Percentiles rank a stretch among this genome's conserved stretches.
Conservation (phyloP, 2,797 vertebrate species). For the Alfaro cultratus region DNA sequence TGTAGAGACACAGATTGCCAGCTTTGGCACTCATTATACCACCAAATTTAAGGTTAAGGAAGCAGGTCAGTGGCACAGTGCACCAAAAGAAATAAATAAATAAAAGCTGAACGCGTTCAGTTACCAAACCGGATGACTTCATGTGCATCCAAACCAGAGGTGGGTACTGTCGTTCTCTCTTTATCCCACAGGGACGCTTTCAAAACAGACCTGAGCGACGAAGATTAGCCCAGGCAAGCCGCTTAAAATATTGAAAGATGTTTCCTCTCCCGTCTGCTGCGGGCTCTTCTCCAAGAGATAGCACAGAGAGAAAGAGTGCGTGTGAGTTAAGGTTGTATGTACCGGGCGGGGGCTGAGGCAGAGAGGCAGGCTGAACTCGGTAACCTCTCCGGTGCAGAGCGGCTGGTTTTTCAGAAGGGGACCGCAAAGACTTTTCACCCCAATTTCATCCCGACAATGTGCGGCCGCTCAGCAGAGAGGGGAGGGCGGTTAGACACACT, state of each 20-base stretch:
- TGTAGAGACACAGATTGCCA: slow-evolving; percentile 16
- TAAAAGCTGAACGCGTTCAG: slow-evolving; percentile 44
- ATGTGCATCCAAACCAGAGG: slow-evolving; percentile 34
- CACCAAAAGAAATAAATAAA: slow-evolving; percentile 8
- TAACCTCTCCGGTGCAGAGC: slow-evolving; percentile 61
- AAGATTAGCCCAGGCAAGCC: slow-evolving; percentile 76
- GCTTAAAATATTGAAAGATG: slow-evolving; percentile 78
- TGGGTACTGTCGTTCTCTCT: slow-evolving; percentile 45
- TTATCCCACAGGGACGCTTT: slow-evolving; percentile 62
- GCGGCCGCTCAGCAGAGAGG: slow-evolving; percentile 23
- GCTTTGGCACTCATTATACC: slow-evolving; percentile 22
- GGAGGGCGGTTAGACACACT: slow-evolving; percentile 21
- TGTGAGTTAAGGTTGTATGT: slow-evolving; percentile 34
- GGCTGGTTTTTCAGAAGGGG: slow-evolving; percentile 41
- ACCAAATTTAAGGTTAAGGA: slow-evolving; percentile 26
- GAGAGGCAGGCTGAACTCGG: slow-evolving; percentile 63
- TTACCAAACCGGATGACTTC: slow-evolving; percentile 44
- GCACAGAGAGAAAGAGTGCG: slow-evolving; percentile 18
- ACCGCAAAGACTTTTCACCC: slow-evolving; percentile 65
- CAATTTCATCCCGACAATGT: slow-evolving; percentile 69
- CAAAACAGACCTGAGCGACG: slow-evolving; percentile 75
- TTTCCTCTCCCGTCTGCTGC: slow-evolving; percentile 46
- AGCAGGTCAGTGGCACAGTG: slow-evolving; percentile 66
- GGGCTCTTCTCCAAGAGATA: slow-evolving; percentile 65
- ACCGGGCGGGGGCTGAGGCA: slow-evolving; percentile 49